Base-by-base conservation (phyloP, 1,140 invertebrate species). In the Drosophila pruinosa region DNA sequence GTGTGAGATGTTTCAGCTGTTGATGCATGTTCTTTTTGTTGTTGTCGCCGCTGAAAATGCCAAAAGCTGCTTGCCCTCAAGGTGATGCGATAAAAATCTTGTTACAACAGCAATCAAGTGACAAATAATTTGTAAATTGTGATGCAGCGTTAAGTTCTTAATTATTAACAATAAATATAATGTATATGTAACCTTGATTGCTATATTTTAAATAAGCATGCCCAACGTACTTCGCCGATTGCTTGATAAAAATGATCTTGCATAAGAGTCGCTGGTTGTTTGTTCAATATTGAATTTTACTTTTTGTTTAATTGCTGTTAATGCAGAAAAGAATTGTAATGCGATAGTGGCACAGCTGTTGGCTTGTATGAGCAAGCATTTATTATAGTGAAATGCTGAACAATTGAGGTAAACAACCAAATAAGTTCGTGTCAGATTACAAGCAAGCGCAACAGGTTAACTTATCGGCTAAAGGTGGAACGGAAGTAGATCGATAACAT, bases 81-180 rank as follows among this genome's bases (percentile, higher is more conserved):
- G 73, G 73, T 76, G 63, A 76, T 31, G 28, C 50, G 50, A 75
- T 75, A 68, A 61, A 75, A 72, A 72, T 75, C 48, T 48, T 61
- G 43, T 63, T 45, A 68, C 43, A 56, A 50, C 17, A 53, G n/a
- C 56, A 67, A 72, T 47, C 21, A 38, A 67, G 17, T 10, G 48
- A 56, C 14, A 62, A 64, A 53, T 39, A 48, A 54, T 53, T 36
- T 62, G 26, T 53, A 48, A 61, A 45, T 68, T 54, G 15, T 36
- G 10, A 14, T 36, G 15, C 24, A 48, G 31, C n/a, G 24, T 14
- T 43, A 71, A 56, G 50, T 45, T 31, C 21, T 24, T 56, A 41
- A 70, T 56, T 56, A 48, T 47, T 36, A 57, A 4, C 10, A 43
- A 68, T 15, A 26, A 28, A 59, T 34, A 14, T 41, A 31, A n/a